Evolutionary conservation across 2,797 vertebrate species (phyloP).

Genomic region (Nannoperca obscura): DNA sequence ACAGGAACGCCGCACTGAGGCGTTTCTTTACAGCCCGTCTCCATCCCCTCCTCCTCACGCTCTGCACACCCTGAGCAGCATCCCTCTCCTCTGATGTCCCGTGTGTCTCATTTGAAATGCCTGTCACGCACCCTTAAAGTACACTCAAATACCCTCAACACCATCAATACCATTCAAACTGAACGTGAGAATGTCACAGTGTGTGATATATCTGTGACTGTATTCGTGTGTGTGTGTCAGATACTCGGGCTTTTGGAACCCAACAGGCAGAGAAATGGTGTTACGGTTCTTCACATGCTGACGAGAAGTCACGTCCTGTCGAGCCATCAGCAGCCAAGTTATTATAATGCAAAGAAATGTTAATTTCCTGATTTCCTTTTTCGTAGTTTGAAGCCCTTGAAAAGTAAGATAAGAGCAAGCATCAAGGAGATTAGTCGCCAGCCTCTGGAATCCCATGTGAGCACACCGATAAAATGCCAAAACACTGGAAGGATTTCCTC

Average conservation of each 20-base stretch:
- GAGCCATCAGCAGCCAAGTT: background rate
- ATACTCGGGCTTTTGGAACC: constrained; percentile 12
- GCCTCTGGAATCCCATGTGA: too few relatives aligned
- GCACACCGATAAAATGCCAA: too few relatives aligned
- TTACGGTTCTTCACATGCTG: background rate
- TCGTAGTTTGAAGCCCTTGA: too few relatives aligned
- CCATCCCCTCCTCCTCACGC: background rate
- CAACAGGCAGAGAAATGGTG: background rate
- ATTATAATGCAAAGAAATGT: constrained; percentile 6
- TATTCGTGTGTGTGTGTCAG: constrained; percentile 13
- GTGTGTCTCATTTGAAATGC: constrained; percentile 54
- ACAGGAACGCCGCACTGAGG: background rate
- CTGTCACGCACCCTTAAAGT: constrained; percentile 56
- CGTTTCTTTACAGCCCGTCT: background rate
- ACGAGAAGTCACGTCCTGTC: background rate
- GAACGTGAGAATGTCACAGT: constrained; percentile 60
- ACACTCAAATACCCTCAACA: background rate
- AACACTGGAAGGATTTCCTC: too few relatives aligned
- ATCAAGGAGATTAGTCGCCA: background rate
- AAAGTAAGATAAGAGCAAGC: background rate
- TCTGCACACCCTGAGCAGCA: constrained; percentile 14
- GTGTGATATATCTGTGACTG: constrained; percentile 29
- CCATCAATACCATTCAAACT: constrained; percentile 18
- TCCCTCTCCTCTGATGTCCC: constrained; percentile 32
- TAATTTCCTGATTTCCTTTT: background rate